Base-by-base conservation (phyloP, 2,113 vertebrate genomes). In the Girardinichthys multiradiatus region DNA sequence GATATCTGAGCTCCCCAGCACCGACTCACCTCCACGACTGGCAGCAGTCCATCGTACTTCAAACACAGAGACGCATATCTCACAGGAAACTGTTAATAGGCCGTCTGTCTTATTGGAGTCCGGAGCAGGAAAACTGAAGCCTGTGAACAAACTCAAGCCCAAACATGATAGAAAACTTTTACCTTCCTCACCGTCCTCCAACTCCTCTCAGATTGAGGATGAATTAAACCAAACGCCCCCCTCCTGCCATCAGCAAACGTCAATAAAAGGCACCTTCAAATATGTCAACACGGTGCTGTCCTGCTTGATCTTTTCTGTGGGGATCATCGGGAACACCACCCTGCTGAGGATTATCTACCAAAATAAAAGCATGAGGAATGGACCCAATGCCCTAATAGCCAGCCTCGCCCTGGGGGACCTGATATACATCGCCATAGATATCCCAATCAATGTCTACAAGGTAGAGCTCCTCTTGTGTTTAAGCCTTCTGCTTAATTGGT, bases 321-420 rank as follows among this genome's bases (percentile, higher is more conserved):
- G 97, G 42, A 93, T 98, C 92, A 92, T 97, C 26, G 97, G 97
- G 10, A 98, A 98, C 27, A 95, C 93, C 58, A 96, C 96, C 1
- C 92, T 98, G 87, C 94, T 98, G 74, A 94, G 96, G 94, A 98
- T 98, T 87, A 98, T 98, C 91, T 97, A 94, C 83, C 95, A 96
- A 90, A 98, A 98, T 89, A 97, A 96, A 82, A 96, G 93, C n/a
- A 98, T 98, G 97, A 94, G 96, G 91, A 98, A 97, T 7, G 96
- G 97, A 68, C 97, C 97, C 27, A 98, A 98, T 1, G 95, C 96
- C 0, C 92, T 98, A 76, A 98, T 98, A 68, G 97, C 96, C 89
- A 98, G 96, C 54, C 92, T 98, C 74, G 97, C 97, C 0, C 90
- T 98, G 0, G 97, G 97, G 87, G 97, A 98, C 93, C 94, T 98